These are phyloP conservation scores for Dendropsophus ebraccatus DNA, from an alignment of 2,113 vertebrate species.

Conservation along the genomic window DNA sequence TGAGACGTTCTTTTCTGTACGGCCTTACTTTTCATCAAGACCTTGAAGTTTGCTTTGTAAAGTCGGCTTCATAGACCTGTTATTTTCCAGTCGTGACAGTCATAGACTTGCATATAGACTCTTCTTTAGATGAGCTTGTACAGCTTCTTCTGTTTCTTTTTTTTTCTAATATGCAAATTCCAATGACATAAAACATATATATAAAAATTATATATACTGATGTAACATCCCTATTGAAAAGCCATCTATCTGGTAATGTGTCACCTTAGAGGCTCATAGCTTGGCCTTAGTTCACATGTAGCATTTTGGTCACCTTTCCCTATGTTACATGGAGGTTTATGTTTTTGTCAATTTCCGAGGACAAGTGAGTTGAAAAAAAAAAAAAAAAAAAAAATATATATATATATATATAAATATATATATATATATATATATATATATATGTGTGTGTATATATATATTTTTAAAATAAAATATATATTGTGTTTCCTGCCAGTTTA, in stretches of 20 bases:
- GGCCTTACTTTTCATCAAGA: not conserved
- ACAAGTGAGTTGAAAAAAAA: no score
- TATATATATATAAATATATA: no score
- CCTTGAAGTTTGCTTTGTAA: constrained; percentile 8
- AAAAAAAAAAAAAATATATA: no score
- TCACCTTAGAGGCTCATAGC: not conserved
- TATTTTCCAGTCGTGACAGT: not conserved
- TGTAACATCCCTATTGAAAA: not conserved
- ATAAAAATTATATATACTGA: not conserved
- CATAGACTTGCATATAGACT: not conserved
- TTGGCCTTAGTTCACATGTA: not conserved
- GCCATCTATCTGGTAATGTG: not conserved
- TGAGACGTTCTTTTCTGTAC: not conserved
- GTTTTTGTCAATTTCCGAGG: not conserved
- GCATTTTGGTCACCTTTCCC: no score
- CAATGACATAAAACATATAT: not conserved
- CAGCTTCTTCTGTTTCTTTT: no score
- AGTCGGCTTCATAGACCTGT: not conserved
- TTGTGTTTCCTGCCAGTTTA: not conserved
- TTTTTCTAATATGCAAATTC: not conserved
- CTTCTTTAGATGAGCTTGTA: not conserved
- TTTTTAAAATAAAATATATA: not conserved
- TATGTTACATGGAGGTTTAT: no score
- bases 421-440: no score
- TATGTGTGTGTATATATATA: no score